Evolutionary conservation across 2,113 vertebrate genomes (phyloP), one percentile per base, ranked within the genome.

Genomic region (Condylura cristata): DNA sequence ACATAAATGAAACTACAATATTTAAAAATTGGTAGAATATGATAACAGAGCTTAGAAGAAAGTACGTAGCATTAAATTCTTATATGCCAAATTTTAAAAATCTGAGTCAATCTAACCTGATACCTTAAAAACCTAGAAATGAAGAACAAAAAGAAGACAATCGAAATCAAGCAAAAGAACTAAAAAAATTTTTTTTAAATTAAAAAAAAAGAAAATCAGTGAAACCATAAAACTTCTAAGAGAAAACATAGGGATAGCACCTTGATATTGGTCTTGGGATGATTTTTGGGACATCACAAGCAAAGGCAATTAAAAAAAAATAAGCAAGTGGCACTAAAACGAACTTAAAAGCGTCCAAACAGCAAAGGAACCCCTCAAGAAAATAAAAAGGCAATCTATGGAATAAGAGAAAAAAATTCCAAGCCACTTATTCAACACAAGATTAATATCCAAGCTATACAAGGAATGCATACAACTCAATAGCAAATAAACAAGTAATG

Each of bases 191-290:
- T n/a, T n/a, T n/a, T n/a, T n/a, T n/a, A 18, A 92, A 86, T 76
- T 1, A 92, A 78, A 95, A n/a, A 48, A 75, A 80, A 18, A 91
- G 53, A 74, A 66, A 84, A 89, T 74, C 48, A 44, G n/a, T 86
- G 61, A 66, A 74, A 80, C 18, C 5, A 53, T 65, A 65, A n/a
- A 82, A 48, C 6, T 63, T 30, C 22, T 18, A n/a, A 18, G 32
- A 65, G 30, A 60, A 80, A 65, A 82, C 24, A 4, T 30, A 70
- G 6, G 65, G 16, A 70, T 39, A 51, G n/a, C 68, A 22, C 34
- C 37, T 34, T 70, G 34, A 37, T 39, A 39, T 70, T 70, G 68
- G 65, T 24, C 20, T 39, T 39, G 18, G 68, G 6, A 39, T 12
- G 18, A 37, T 39, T 70, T 39, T 66, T n/a, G 53, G 34, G 20